phyloP scores from a whole-genome alignment of 2,113 vertebrate species.

The Xenopus borealis region DNA sequence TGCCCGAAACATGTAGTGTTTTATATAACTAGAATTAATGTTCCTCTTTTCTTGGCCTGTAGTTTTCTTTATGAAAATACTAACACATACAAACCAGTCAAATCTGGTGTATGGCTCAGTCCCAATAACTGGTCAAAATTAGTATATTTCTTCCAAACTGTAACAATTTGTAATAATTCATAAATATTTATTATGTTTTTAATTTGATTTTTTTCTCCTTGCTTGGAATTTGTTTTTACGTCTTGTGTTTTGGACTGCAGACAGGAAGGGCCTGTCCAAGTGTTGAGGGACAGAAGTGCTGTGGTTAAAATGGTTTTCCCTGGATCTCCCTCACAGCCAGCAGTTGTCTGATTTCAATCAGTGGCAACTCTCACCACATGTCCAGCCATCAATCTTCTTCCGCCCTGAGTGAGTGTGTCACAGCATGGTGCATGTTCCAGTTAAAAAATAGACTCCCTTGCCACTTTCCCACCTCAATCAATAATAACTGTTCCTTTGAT shows the following conservation, averaged over 20 bases:
- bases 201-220: slow-evolving; percentile 5
- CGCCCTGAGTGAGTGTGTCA: slow-evolving; percentile 68
- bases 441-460: slow-evolving; percentile 65
- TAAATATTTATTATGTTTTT: slow-evolving; percentile 42
- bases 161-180: background rate
- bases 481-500: slow-evolving; percentile 67
- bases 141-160: background rate
- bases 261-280: slow-evolving; percentile 57
- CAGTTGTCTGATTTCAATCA: slow-evolving; percentile 84
- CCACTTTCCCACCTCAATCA: slow-evolving; percentile 56
- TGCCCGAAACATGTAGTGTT: too few species aligned
- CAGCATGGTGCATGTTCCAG: slow-evolving; percentile 69
- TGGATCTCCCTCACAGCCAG: slow-evolving; percentile 66
- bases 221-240: slow-evolving; percentile 43
- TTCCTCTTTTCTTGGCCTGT: too few species aligned
- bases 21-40: too few species aligned
- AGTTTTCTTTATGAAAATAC: too few species aligned
- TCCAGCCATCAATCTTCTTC: slow-evolving; percentile 75
- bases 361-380: slow-evolving; percentile 71
- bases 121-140: background rate
- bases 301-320: slow-evolving; percentile 69
- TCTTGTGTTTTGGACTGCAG: slow-evolving; percentile 49
- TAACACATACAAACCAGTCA: too few species aligned
- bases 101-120: too few species aligned
- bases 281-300: slow-evolving; percentile 57